Conservation (phyloP, 2,888 invertebrate species). For the Cristatella mucedo region DNA sequence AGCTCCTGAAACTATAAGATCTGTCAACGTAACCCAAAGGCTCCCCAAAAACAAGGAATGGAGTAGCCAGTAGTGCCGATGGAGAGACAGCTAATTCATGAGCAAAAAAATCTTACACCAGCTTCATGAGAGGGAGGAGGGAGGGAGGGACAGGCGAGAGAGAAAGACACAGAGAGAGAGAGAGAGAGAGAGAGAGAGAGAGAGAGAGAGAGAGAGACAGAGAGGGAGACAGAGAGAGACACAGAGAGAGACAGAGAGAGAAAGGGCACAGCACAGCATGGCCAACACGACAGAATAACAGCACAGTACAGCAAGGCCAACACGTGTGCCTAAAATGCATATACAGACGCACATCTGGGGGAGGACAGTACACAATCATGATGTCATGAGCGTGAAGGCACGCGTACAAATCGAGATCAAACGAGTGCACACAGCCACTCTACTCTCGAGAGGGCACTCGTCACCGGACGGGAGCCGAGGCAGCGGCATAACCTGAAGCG, state of each 20-base stretch:
- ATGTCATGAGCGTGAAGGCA: background rate
- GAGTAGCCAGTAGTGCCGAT: too few relatives aligned
- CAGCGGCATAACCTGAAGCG: conserved; percentile 27
- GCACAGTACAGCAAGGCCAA: background rate
- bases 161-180: background rate
- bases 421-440: background rate
- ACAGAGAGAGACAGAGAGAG: background rate
- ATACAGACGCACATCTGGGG: background rate
- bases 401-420: background rate
- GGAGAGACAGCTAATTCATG: too few relatives aligned
- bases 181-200: conserved; percentile 1
- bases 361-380: background rate
- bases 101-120: too few relatives aligned
- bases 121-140: too few relatives aligned
- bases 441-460: background rate
- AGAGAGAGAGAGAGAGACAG: background rate
- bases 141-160: background rate
- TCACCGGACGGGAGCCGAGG: background rate
- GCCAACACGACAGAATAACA: background rate
- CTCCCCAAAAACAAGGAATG: too few relatives aligned
- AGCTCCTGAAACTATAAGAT: too few relatives aligned
- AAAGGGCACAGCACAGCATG: background rate
- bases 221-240: too few relatives aligned
- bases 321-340: too few relatives aligned
- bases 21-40: too few relatives aligned